Base-by-base conservation (phyloP, 2,113 vertebrate genomes). In the Nothoprocta pentlandii region DNA sequence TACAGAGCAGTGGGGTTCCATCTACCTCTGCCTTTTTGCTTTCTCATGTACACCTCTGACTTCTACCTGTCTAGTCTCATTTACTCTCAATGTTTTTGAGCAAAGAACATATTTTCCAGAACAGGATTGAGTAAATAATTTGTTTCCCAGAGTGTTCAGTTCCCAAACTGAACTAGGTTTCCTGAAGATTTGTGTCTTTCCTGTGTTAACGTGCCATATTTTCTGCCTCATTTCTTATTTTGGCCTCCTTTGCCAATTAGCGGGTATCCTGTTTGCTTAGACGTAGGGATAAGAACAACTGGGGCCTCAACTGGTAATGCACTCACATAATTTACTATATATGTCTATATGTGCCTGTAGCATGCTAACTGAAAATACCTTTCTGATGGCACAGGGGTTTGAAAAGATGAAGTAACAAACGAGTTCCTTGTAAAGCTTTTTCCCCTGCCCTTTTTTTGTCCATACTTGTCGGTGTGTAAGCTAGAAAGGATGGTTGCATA, bases 11-110 rank as follows among this genome's bases (percentile, higher is more conserved):
- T 44, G 16, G 1, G 6, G 13, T 4, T 30, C 56, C 13, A 8
- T 44, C 70, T 34, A 51, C 25, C 47, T 42, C n/a, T 39, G 7
- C 13, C 28, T 53, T 34, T 11, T 63, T 51, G 2, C 70, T 87
- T 76, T 39, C 21, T n/a, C 78, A 23, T 0, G 0, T 47, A 28
- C 26, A 9, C 12, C 41, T 67, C n/a, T 51, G 5, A 34, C 47
- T 82, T 17, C 12, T 90, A 17, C 66, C 63, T 46, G 9, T 51
- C 44, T 4, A 21, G 5, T 73, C 17, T 54, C 54, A 32, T 68
- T n/a, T 51, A 36, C 34, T 16, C 17, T 77, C 8, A 0, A 0
- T 16, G 6, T 59, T 16, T 2, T 0, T 19, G 64, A 62, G 64
- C 26, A 47, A 85, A 10, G 9, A 8, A 36, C n/a, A 25, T 39